Base-by-base conservation (phyloP, 2,797 vertebrate species). In the Acestrorhynchus altus region DNA sequence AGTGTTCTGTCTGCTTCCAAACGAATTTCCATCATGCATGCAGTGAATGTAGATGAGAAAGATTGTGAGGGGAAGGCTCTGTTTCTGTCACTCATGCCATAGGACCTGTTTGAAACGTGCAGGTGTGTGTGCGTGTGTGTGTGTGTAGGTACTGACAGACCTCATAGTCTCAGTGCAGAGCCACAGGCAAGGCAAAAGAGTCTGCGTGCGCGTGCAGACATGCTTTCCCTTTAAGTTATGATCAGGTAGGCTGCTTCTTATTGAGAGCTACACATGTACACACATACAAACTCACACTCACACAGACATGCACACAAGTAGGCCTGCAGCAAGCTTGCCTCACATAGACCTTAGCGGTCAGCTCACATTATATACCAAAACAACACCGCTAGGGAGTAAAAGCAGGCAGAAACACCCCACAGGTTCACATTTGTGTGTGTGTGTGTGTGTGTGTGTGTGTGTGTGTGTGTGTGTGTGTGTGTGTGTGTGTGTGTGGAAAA, bases 31-130 rank as follows among this genome's bases (percentile, higher is more conserved):
- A 1, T 84, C 47, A 75, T 74, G 56, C 13, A 51, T n/a, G 20
- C 18, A 13, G 56, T 28, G 35, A 70, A 31, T 26, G 72, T 20
- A 77, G 76, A 81, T 7, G 31, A 84, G 86, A 90, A 85, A 88
- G 54, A 57, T 26, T 35, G 44, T 73, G 82, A 83, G 64, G 65
- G 77, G 42, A 79, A 73, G 85, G 80, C 86, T 92, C 84, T 92
- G 91, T 89, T 87, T 83, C 84, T 88, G 89, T 92, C 90, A 91
- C 39, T 73, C 72, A 76, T 66, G 20, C 70, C 51, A 74, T 49
- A 72, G 69, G 61, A 74, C 51, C 59, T 70, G 49, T 78, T 80
- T 60, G 66, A 77, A 66, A 59, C 8, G 12, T 35, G 39, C 54
- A 56, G 66, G 56, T 78, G n/a, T n/a, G n/a, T n/a, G 71, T 82